Base-by-base conservation (phyloP, 2,797 vertebrate genomes). In the Phrynocephalus vlangalii region DNA sequence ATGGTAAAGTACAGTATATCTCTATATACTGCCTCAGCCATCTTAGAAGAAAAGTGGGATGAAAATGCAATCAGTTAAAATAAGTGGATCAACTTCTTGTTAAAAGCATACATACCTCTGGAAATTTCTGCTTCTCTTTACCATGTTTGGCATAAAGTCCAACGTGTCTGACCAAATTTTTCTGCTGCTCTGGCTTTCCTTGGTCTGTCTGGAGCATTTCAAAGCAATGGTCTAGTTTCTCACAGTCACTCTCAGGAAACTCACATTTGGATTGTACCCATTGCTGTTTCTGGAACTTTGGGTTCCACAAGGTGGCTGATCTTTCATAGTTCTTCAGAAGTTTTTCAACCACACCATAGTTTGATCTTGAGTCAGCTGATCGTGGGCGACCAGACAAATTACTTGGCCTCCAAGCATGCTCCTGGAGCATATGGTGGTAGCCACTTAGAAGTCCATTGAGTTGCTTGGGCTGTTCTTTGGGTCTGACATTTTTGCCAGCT, bases 321-420 rank as follows among this genome's bases (percentile, higher is more conserved):
- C 95, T 97, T 95, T 99, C 98, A 52, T 98, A 99, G 92, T 97
- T 98, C 97, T 98, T 98, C 93, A 99, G 93, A 93, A 99, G 98
- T 94, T 97, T 98, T 95, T 99, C 98, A 89, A 99, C 97, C 73
- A 98, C 98, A 22, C 98, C 98, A 5, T 99, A 99, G 96, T 99
- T 99, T 1, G 99, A 99, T 90, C 97, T 97, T 80, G 99, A 98
- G 83, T 99, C 98, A 88, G 98, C 97, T 11, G 98, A 98, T 30
- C 98, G 97, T 0, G 98, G 98, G 89, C 98, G 98, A 8, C 98
- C 98, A 22, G 98, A 99, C 89, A 99, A 96, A 91, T 98, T 98
- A 85, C 97, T 97, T 38, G 98, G 97, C 95, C 96, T 98, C 98
- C 98, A 99, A 79, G 98, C 97, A 92, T 98, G 98, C 85, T 98